Conservation (phyloP, 2,797 vertebrate species). For the Peromyscus eremicus region DNA sequence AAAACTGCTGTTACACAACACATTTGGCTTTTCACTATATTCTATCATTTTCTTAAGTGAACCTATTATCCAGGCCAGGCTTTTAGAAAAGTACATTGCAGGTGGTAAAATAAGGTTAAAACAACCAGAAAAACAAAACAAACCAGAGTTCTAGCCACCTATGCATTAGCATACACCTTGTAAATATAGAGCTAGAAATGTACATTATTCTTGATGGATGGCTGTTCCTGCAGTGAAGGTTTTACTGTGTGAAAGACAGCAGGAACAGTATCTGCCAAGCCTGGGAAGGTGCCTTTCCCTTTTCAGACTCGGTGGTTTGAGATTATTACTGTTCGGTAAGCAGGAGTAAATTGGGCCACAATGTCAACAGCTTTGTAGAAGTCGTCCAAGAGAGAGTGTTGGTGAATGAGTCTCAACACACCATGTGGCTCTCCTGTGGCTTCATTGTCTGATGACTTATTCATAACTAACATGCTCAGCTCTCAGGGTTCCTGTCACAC, state of each 20-base stretch:
- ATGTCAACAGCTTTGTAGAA: constrained; percentile 58
- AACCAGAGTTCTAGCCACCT: constrained; percentile 16
- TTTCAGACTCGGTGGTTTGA: constrained; percentile 48
- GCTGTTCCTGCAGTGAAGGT: constrained; percentile 45
- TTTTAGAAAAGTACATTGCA: constrained; percentile 54
- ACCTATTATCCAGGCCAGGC: constrained; percentile 38
- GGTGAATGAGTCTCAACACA: constrained; percentile 36
- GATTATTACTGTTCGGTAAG: constrained; percentile 57
- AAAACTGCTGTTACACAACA: constrained; percentile 14
- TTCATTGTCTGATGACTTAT: constrained; percentile 58
- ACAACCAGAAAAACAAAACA: constrained; percentile 60
- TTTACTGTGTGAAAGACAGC: constrained; percentile 64
- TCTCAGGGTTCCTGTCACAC: not conserved
- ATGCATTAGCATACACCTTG: constrained; percentile 34
- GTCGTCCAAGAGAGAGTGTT: constrained; percentile 43
- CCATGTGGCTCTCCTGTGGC: not conserved
- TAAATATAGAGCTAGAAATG: constrained; percentile 41
- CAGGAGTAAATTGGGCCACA: constrained; percentile 56
- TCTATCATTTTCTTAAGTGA: constrained; percentile 68
- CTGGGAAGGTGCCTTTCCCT: constrained; percentile 47
- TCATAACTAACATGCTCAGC: not conserved
- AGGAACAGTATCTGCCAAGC: constrained; percentile 52
- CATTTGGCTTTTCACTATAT: constrained; percentile 41
- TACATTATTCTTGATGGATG: constrained; percentile 56
- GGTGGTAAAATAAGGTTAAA: constrained; percentile 69